These are phyloP conservation scores for Loris lydekkerianus DNA, from an alignment of 2,797 vertebrate genomes.

Conservation along the genomic window DNA sequence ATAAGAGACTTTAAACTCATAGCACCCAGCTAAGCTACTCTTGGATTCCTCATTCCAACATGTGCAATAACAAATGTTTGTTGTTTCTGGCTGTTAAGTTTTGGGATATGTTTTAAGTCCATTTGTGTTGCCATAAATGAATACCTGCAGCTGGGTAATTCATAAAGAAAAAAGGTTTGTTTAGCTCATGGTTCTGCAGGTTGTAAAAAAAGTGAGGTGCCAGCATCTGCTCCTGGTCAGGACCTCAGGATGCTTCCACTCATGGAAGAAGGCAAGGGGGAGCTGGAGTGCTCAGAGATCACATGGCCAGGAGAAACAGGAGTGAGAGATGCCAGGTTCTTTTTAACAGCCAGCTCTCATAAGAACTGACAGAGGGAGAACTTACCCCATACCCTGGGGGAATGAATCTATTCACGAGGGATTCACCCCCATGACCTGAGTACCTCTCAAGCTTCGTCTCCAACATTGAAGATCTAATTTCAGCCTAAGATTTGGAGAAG, in stretches of 20 bases:
- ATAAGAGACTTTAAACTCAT: neutral
- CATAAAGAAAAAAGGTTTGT: neutral
- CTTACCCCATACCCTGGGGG: neutral
- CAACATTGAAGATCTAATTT: neutral
- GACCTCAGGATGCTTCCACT: neutral
- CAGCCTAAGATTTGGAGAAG: too few species aligned
- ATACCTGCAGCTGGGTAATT: neutral
- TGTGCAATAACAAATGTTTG: constrained; percentile 9
- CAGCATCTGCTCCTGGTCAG: neutral
- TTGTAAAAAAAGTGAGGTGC: neutral
- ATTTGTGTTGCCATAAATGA: neutral
- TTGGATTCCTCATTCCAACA: constrained; percentile 18
- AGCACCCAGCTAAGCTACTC: neutral
- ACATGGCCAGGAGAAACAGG: neutral
- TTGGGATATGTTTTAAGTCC: neutral
- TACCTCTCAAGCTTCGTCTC: neutral
- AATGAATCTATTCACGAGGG: neutral
- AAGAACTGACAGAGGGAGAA: neutral
- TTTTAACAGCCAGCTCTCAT: neutral
- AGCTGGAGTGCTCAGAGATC: neutral
- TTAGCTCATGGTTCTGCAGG: neutral
- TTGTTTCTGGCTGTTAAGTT: neutral
- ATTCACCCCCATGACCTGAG: neutral
- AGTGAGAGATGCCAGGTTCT: neutral
- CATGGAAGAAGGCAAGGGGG: neutral